These are phyloP conservation scores for Agyllia agylla DNA, from an alignment of 2,888 invertebrate genomes.

Conservation along the genomic window DNA sequence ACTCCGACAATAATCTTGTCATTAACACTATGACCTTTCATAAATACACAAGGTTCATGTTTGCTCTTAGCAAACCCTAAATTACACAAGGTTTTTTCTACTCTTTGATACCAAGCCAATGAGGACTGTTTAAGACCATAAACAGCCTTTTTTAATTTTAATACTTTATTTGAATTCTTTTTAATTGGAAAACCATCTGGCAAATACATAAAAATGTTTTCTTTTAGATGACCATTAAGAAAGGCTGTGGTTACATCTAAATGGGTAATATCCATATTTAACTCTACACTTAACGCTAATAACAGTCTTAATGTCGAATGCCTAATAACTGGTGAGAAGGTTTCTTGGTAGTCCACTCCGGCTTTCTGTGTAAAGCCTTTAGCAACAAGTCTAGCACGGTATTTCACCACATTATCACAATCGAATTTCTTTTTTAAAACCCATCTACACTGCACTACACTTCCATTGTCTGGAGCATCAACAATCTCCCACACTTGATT, in stretches of 20 bases:
- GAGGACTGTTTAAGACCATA: slow-evolving; percentile 11
- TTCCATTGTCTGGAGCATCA: neutral
- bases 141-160: neutral
- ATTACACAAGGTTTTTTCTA: neutral
- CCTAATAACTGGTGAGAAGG: neutral
- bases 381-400: neutral
- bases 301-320: neutral
- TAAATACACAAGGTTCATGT: slow-evolving; percentile 29
- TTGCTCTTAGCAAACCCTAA: neutral
- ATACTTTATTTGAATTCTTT: neutral
- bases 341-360: neutral
- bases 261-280: neutral
- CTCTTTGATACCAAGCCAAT: neutral
- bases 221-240: neutral
- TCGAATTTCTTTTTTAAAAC: neutral
- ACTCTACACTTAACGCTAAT: slow-evolving; percentile 4
- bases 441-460: slow-evolving; percentile 37
- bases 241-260: slow-evolving; percentile 11
- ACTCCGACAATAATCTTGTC: slow-evolving; percentile 25
- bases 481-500: slow-evolving; percentile 33
- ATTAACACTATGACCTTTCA: slow-evolving; percentile 9
- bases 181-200: neutral
- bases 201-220: neutral
- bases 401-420: neutral
- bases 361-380: neutral